Evolutionary conservation across 2,888 invertebrate species (phyloP).

Genomic region (Sympetrum striolatum): DNA sequence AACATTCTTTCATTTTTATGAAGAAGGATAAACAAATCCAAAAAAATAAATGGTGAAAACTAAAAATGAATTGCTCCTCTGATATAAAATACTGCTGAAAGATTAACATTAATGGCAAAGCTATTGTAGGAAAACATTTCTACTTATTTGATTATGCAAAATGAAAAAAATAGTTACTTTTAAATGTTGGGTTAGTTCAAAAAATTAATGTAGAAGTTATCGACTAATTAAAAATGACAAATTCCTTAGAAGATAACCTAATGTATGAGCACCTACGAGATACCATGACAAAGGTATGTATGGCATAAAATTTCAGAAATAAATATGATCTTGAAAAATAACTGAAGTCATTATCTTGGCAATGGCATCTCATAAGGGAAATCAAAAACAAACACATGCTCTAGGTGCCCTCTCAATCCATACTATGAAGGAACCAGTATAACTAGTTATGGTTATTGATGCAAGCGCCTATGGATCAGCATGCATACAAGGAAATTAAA

Average conservation of each 20-base stretch:
- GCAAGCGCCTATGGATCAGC: conserved; percentile 16
- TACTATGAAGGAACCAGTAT: conserved; percentile 14
- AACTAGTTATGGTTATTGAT: conserved; percentile 11
- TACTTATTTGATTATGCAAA: too few species aligned
- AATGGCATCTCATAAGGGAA: neutral
- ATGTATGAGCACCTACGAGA: neutral
- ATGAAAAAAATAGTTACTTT: too few species aligned
- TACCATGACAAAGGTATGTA: neutral
- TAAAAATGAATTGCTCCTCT: too few species aligned
- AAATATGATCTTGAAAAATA: neutral
- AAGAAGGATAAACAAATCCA: too few species aligned
- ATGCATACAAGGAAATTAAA: conserved; percentile 13
- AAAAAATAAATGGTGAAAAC: too few species aligned
- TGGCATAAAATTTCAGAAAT: neutral
- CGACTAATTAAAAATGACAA: neutral
- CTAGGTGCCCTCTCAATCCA: neutral
- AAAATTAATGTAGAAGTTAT: too few species aligned
- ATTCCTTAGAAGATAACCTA: neutral
- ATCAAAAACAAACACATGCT: conserved; percentile 25
- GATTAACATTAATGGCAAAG: too few species aligned
- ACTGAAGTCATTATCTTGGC: neutral
- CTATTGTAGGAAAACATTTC: too few species aligned
- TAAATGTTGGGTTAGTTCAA: too few species aligned
- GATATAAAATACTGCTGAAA: too few species aligned
- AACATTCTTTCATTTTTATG: too few species aligned